Evolutionary conservation across 2,797 vertebrate species (phyloP), one percentile per base, ranked within the genome.

Genomic region (Mus caroli): DNA sequence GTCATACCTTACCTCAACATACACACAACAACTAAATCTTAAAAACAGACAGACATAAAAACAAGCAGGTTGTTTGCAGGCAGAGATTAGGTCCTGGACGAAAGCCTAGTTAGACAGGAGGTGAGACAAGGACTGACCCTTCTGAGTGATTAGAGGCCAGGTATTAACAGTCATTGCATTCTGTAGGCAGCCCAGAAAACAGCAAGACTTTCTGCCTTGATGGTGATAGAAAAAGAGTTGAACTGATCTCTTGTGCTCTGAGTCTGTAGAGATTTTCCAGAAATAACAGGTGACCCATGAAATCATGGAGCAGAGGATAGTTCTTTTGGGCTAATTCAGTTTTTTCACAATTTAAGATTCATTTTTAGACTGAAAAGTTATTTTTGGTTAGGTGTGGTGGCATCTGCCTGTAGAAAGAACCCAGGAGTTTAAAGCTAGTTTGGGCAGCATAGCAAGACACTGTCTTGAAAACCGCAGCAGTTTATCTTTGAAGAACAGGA

Each of bases 361-460:
- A 87, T 34, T 92, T 96, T 95, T 95, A 86, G 79, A 96, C 88
- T 92, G 31, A 92, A 60, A 96, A 85, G 73, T 56, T 80, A 26
- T 40, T 92, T 85, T 80, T 83, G 50, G 50, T 56, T 77, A 69
- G 62, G 31, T 46, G 5, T 28, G 8, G 34, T 67, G 24, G 24
- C 26, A 37, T 31, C 9, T 28, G 11, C 88, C 37, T 85, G 4
- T 67, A 84, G 78, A 94, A n/a, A 84, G 78, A 94, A n/a, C 20
- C n/a, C 46, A 76, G 17, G 14, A 62, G 56, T 90, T 84, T 40
- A 56, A 56, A 60, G 62, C n/a, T 34, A 56, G 20, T 8, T 26
- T 88, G 64, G 43, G n/a, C 26, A 88, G n/a, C n/a, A 75, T 52
- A 54, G 24, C 19, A 58, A 82, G 77, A 88, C 54, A n/a, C 17